Base-by-base conservation (phyloP, 2,113 vertebrate species). In the Periophthalmus modestus region DNA sequence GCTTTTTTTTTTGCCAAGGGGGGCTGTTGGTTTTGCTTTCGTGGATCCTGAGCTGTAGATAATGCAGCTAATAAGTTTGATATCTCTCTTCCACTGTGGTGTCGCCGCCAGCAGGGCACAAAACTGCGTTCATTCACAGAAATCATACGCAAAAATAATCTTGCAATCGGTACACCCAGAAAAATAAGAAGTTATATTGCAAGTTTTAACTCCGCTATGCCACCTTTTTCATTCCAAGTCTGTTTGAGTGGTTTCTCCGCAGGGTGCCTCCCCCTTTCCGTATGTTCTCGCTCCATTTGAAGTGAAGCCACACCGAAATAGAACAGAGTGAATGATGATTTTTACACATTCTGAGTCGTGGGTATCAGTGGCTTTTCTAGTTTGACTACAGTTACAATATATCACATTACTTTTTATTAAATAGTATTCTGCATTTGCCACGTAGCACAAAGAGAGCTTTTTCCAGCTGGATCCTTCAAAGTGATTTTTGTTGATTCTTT, bases 231-330 rank as follows among this genome's bases (percentile, higher is more conserved):
- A 14, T 61, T 80, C 82, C 73, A 23, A 76, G 84, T 54, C 72
- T 85, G 85, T 78, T 59, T 83, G 83, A 83, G 76, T 16, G 47
- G 4, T 55, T 12, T 62, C 88, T 90, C 87, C 81, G 86, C 87
- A 67, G 87, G 86, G 85, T 76, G 74, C 61, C 66, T 5, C 24
- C 75, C 68, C 66, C 69, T 52, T 28, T 75, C 68, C 74, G 78
- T 78, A 73, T 23, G 46, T 72, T 57, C 82, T 82, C 13, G 84
- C 74, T 86, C 72, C 81, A 88, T 83, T 77, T 90, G 86, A 91
- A 87, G 85, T 79, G 74, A 72, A 80, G 82, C 73, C 73, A 76
- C 72, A 81, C 85, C 67, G 82, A 90, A 91, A 89, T 87, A 89
- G 85, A 85, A 89, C 80, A 70, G 79, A 78, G 81, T 71, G 72